Evolutionary conservation across 2,113 vertebrate species (phyloP), one percentile per base, ranked within the genome.

Genomic region (Junco hyemalis): DNA sequence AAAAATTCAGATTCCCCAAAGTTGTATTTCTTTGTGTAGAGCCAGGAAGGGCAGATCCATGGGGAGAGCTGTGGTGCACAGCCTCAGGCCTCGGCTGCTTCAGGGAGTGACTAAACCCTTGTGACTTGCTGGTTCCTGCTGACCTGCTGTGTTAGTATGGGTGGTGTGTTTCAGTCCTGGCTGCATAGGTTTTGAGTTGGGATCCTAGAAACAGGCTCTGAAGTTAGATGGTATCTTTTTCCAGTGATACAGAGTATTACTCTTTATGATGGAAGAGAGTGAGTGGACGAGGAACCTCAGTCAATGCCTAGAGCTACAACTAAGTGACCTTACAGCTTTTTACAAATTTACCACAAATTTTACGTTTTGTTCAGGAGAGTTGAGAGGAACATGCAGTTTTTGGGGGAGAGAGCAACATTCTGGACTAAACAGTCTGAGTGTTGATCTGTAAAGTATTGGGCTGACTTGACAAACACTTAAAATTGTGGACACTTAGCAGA

Each of bases 101-200:
- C 5, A 5, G 17, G 26, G 7, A 1, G 21, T 18, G 35, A 11
- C 13, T 12, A 6, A 71, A 54, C 28, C 22, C 25, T n/a, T 3
- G 3, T 20, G 36, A 13, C 36, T 59, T 14, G 0, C 26, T 36
- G 8, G 5, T 26, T 69, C 0, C 0, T 35, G 7, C 12, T 74
- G 40, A 18, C 7, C 8, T 54, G 25, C 13, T 63, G 11, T 1
- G 0, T 59, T 20, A 33, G 20, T 35, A 4, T 10, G 14, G 50
- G 56, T 2, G 0, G 12, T 42, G 56, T 45, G 16, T 78, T 35
- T 47, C 44, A 40, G 16, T 44, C 44, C 51, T 50, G 44, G 24
- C 73, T 68, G 14, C 8, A 0, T 1, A n/a, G 40, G 11, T 33
- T 82, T 71, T 71, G 51, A 68, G 6, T 8, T 63, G 24, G 38